Evolutionary conservation across 1,140 invertebrate genomes (phyloP).

Genomic region (Trichonephila clavata): DNA sequence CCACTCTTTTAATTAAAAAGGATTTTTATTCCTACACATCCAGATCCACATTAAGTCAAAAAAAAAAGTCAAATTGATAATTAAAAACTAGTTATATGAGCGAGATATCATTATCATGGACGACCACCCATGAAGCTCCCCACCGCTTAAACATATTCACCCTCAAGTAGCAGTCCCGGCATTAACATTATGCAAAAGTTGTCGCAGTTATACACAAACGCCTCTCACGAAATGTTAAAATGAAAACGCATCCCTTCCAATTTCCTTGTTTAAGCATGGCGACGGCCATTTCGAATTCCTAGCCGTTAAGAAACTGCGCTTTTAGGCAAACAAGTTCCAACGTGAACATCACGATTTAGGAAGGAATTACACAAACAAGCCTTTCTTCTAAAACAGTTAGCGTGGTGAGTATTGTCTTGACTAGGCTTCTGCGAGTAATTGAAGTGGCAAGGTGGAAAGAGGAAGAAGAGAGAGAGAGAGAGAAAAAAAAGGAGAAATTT

Average conservation of each 20-base stretch:
- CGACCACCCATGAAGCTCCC: not conserved
- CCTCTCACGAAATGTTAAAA: conserved; percentile 8
- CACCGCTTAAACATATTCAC: not conserved
- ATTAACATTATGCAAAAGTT: conserved; percentile 56
- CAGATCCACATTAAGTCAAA: not conserved
- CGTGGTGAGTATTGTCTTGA: conserved; percentile 19
- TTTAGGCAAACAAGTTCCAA: conserved; percentile 32
- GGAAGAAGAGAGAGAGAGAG: not conserved
- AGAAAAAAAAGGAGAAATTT: not conserved
- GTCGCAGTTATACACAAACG: conserved; percentile 46
- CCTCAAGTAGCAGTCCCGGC: not conserved
- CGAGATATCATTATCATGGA: not conserved
- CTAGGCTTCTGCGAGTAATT: conserved; percentile 11
- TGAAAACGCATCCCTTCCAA: conserved; percentile 35
- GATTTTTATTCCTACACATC: not conserved
- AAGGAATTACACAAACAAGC: conserved; percentile 51
- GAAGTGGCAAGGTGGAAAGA: not conserved
- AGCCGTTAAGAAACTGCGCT: not conserved
- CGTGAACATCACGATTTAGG: conserved; percentile 19
- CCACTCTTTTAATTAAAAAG: no score
- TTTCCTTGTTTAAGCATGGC: conserved; percentile 52
- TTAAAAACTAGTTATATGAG: conserved; percentile 5
- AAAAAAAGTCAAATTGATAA: not conserved
- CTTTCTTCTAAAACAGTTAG: conserved; percentile 41
- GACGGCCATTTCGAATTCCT: not conserved